These are phyloP conservation scores for Nebria ingens DNA, from an alignment of 1,140 invertebrate genomes.

Conservation along the genomic window DNA sequence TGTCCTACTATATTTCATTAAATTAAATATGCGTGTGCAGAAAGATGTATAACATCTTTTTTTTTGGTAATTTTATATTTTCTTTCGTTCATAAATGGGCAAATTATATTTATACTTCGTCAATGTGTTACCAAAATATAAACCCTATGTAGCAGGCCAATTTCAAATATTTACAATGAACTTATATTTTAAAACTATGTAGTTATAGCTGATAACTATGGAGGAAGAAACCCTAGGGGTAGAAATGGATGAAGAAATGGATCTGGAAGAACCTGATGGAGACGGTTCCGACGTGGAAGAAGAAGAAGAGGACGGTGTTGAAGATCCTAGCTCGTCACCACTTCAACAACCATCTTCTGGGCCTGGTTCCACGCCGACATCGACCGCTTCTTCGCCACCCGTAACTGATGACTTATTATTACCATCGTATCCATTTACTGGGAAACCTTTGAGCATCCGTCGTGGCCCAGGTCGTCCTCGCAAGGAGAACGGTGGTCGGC, in stretches of 20 bases:
- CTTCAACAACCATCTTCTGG: conserved; percentile 32
- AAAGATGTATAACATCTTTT: no score
- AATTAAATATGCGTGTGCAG: no score
- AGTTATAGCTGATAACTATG: conserved; percentile 22
- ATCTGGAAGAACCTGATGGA: conserved; percentile 27
- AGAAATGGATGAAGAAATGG: conserved; percentile 33
- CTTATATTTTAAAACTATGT: no score
- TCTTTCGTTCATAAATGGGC: no score
- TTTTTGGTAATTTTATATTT: no score
- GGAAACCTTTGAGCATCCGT: conserved; percentile 48
- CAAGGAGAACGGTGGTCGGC: conserved; percentile 38
- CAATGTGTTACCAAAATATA: no score
- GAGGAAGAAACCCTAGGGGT: conserved; percentile 29
- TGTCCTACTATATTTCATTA: no score
- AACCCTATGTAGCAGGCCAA: no score
- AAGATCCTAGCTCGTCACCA: conserved; percentile 27
- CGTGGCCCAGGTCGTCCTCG: conserved; percentile 59
- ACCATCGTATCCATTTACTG: conserved; percentile 36
- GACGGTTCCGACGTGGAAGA: conserved; percentile 33
- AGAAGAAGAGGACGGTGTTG: conserved; percentile 30
- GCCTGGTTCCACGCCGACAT: conserved; percentile 44
- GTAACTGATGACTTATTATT: conserved; percentile 38
- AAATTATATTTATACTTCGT: no score
- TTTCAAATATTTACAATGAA: no score
- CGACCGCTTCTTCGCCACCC: conserved; percentile 41